Conservation (phyloP, 2,113 vertebrate species). For the Serinus canaria region DNA sequence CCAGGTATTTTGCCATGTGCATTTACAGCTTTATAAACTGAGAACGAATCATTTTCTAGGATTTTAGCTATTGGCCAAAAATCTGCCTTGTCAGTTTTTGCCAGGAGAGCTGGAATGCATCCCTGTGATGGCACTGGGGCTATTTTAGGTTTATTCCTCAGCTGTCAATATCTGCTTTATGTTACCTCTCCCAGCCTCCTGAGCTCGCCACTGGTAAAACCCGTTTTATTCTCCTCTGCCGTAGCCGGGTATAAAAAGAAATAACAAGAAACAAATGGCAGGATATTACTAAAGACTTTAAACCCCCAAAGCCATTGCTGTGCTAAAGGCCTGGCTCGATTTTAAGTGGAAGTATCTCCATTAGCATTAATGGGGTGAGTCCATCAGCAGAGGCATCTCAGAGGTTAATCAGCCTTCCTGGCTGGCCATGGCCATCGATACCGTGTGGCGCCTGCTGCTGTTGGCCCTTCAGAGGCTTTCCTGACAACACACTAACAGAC, state of each 20-base stretch:
- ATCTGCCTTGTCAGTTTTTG: background rate
- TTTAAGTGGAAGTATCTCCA: conserved; percentile 77
- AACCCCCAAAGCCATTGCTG: conserved; percentile 60
- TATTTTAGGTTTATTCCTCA: background rate
- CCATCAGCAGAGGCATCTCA: conserved; percentile 81
- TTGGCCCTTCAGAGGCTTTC: conserved; percentile 87
- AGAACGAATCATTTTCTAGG: background rate
- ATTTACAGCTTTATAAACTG: background rate
- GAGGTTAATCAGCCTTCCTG: conserved; percentile 97
- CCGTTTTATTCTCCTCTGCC: conserved; percentile 32
- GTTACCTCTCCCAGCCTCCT: background rate
- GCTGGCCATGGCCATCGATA: conserved; percentile 88
- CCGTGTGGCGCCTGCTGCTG: conserved; percentile 89
- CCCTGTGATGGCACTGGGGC: background rate
- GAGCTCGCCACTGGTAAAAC: conserved; percentile 8
- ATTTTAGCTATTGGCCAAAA: background rate
- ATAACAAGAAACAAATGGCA: conserved; percentile 63
- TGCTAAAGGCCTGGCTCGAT: conserved; percentile 57
- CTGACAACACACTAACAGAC: conserved; percentile 88
- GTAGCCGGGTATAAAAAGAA: conserved; percentile 50
- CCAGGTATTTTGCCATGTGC: background rate
- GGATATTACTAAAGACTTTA: conserved; percentile 63
- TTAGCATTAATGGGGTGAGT: conserved; percentile 90
- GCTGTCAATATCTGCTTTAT: background rate
- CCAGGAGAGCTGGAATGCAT: background rate